These are phyloP conservation scores for Bos javanicus DNA, from an alignment of 2,113 vertebrate genomes.

Conservation along the genomic window DNA sequence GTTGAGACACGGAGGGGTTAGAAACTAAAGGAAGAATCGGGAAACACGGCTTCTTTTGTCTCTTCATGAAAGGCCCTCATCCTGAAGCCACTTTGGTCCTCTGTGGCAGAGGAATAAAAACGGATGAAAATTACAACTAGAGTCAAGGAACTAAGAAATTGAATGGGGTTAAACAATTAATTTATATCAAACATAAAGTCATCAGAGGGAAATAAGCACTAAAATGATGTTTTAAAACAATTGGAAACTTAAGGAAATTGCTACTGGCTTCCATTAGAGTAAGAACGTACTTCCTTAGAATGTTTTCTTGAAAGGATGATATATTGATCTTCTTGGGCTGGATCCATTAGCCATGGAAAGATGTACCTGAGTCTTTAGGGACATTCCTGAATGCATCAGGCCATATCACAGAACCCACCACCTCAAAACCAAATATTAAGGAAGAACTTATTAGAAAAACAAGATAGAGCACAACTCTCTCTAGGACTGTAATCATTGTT, in stretches of 20 bases:
- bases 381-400: not conserved
- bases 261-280: not conserved
- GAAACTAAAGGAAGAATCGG: not conserved
- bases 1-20: not conserved
- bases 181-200: not conserved
- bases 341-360: not conserved
- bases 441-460: not conserved
- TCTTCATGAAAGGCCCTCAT: not conserved
- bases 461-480: not conserved
- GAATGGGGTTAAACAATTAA: not conserved
- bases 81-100: not conserved
- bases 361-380: not conserved
- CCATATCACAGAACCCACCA: not conserved
- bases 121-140: not conserved
- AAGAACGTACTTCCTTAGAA: not conserved
- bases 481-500: not conserved
- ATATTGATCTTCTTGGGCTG: not conserved
- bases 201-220: not conserved
- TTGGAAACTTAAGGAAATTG: not conserved
- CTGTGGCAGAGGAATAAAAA: not conserved
- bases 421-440: not conserved
- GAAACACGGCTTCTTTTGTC: not conserved
- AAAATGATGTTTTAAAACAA: not conserved
- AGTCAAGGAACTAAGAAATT: not conserved
- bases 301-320: not conserved